Conservation (phyloP, 2,113 vertebrate species). For the Phaethornis superciliosus region DNA sequence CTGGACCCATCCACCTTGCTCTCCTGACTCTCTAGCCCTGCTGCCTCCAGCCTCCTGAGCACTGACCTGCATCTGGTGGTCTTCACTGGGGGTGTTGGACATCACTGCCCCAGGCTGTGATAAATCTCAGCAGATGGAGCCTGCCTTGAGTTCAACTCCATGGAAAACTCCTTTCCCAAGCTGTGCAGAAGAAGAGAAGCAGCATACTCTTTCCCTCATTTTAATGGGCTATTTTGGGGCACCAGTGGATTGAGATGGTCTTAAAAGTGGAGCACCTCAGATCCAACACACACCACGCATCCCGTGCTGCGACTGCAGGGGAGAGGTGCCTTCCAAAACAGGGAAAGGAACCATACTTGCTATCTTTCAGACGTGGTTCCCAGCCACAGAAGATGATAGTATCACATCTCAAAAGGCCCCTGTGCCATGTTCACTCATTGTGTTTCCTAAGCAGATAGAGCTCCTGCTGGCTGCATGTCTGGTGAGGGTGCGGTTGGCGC, state of each 20-base stretch:
- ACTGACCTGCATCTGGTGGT: background rate
- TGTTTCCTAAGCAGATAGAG: conserved; percentile 44
- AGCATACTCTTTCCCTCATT: background rate
- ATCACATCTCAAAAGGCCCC: background rate
- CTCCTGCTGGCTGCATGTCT: conserved; percentile 31
- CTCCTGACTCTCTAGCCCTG: background rate
- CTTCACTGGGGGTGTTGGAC: background rate
- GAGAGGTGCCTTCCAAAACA: background rate
- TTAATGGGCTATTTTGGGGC: background rate
- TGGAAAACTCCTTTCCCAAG: background rate
- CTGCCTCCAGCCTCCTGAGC: background rate
- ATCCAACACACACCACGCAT: accelerated
- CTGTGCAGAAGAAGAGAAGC: no score
- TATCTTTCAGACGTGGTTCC: background rate
- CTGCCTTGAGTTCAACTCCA: background rate
- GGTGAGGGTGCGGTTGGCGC: background rate
- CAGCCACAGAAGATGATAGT: conserved; percentile 21
- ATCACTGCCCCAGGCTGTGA: background rate
- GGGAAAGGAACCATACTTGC: background rate
- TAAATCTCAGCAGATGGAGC: background rate
- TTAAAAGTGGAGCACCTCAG: background rate
- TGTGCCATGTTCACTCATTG: background rate
- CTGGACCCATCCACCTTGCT: accelerated
- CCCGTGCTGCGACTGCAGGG: accelerated
- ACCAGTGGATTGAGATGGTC: background rate